Conservation (phyloP, 35 echinoderm and acorn worm species). For the Eucidaris tribuloides region DNA sequence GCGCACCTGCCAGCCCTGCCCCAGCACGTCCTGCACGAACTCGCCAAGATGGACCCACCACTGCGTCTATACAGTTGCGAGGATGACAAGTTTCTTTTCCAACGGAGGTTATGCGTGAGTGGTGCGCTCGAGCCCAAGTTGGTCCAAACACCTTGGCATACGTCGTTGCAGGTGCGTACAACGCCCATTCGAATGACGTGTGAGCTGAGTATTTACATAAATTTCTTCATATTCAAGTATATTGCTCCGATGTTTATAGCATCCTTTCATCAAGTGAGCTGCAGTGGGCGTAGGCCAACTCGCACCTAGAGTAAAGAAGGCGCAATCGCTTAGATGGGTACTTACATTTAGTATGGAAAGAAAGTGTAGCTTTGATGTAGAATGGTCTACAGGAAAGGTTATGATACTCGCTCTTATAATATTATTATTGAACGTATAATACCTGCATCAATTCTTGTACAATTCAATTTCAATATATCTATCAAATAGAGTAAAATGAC, state of each 20-base stretch:
- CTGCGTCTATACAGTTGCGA: no score
- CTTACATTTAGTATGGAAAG: no score
- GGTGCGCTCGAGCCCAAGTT: constrained; percentile 22
- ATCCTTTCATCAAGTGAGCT: neutral
- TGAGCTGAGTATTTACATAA: constrained; percentile 47
- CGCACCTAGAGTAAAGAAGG: no score
- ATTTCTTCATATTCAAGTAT: neutral
- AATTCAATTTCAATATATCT: no score
- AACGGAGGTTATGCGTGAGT: constrained; percentile 2
- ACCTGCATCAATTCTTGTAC: no score
- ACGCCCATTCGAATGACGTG: constrained; percentile 70
- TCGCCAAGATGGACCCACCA: no score
- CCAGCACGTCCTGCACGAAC: constrained; percentile 60
- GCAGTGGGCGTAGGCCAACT: neutral
- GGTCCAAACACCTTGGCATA: constrained; percentile 66
- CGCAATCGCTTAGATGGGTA: no score
- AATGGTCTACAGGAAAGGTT: no score
- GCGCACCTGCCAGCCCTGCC: constrained; percentile 63
- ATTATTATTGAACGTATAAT: no score
- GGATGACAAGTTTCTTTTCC: constrained; percentile 36
- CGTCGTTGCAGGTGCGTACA: constrained; percentile 52
- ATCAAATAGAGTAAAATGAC: no score
- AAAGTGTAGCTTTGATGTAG: no score
- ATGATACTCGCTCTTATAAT: no score
- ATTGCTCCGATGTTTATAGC: neutral